A percentile compares a stretch with the other conserved stretches of the same genome.
phyloP scores from a whole-genome alignment of 2,888 invertebrate species.

The Conomelus anceps region DNA sequence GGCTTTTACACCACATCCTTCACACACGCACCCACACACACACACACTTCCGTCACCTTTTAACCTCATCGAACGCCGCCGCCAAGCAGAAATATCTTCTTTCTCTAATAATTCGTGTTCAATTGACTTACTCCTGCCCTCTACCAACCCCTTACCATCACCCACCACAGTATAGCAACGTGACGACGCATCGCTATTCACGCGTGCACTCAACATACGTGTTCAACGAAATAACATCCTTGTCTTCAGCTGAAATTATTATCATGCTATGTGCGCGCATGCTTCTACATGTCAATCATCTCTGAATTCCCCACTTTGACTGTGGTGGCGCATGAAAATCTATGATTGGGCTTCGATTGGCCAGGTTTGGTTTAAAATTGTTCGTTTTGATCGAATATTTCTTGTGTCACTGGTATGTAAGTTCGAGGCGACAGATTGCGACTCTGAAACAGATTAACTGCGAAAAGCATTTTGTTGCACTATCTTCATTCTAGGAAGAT shows the following conservation, averaged over 20 bases:
- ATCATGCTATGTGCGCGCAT: too few species aligned
- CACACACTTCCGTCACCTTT: background rate
- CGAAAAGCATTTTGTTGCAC: too few species aligned
- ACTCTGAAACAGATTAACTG: too few species aligned
- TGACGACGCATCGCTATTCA: conserved; percentile 7
- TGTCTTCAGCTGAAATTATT: background rate
- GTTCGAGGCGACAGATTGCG: background rate
- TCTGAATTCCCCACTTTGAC: background rate
- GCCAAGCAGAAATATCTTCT: background rate
- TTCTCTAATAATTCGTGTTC: background rate
- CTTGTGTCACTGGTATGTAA: too few species aligned
- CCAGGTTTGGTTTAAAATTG: background rate
- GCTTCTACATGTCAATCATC: background rate
- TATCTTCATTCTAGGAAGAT: too few species aligned
- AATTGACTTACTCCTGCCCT: background rate
- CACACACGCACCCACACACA: background rate
- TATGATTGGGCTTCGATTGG: background rate
- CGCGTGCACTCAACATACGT: conserved; percentile 23
- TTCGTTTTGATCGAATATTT: background rate
- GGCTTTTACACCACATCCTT: background rate
- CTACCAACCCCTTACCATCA: conserved; percentile 20
- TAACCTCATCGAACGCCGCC: background rate
- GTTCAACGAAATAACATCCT: background rate
- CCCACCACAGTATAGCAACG: background rate
- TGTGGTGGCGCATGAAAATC: background rate